Percentiles rank a stretch among this genome's conserved stretches.
Evolutionary conservation across 1,140 invertebrate species (phyloP).

Genomic region (Oreohelix idahoensis): DNA sequence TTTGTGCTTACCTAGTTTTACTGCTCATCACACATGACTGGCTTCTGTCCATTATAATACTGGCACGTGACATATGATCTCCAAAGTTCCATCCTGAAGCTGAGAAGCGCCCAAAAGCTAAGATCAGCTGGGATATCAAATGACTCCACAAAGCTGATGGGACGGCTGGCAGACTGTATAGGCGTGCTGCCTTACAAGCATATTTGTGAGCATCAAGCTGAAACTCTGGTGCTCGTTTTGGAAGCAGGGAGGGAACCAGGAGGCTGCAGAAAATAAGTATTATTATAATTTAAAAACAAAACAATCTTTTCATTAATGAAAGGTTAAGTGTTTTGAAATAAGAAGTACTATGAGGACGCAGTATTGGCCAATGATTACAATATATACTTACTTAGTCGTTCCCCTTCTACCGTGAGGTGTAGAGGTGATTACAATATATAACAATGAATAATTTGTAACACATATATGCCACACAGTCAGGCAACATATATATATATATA

Average conservation of each 20-base stretch:
- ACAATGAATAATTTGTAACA: no score
- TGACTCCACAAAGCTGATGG: constrained; percentile 33
- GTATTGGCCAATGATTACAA: no score
- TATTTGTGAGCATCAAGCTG: neutral
- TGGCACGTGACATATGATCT: neutral
- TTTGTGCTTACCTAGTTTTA: neutral
- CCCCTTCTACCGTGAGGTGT: no score
- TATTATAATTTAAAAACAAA: neutral
- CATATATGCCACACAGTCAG: no score
- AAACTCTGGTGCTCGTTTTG: neutral
- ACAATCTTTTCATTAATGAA: neutral
- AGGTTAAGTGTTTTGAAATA: no score
- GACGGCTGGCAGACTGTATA: constrained; percentile 7
- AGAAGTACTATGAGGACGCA: no score
- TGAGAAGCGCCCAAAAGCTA: constrained; percentile 27
- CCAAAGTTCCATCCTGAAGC: constrained; percentile 1
- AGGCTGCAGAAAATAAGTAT: neutral
- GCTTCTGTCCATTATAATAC: neutral
- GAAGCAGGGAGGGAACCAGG: constrained; percentile 22
- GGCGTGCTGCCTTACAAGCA: neutral
- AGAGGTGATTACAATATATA: no score
- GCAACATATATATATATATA: no score
- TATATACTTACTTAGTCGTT: no score
- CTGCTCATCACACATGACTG: neutral
- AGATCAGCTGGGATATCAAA: constrained; percentile 25